Evolutionary conservation across 2,797 vertebrate species (phyloP).

Genomic region (Enteromius trimaculatus): DNA sequence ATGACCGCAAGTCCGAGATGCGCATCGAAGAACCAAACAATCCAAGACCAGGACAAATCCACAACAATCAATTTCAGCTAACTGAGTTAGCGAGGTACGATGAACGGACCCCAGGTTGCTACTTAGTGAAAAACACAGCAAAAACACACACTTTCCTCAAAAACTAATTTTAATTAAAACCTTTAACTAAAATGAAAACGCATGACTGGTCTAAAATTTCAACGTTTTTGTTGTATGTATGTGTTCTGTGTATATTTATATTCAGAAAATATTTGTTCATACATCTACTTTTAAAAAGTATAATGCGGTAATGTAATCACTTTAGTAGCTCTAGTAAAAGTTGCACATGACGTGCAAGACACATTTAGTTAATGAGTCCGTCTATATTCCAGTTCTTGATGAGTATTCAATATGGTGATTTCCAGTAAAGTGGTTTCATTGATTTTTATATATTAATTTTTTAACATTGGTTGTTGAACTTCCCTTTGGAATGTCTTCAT

Average conservation of each 20-base stretch:
- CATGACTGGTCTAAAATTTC: too few relatives aligned
- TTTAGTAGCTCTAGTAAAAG: not conserved
- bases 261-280: too few relatives aligned
- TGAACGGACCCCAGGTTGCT: not conserved
- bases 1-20: too few relatives aligned
- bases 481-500: constrained; percentile 1
- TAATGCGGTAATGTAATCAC: not conserved
- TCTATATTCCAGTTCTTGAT: not conserved
- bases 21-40: too few relatives aligned
- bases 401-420: not conserved
- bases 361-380: not conserved
- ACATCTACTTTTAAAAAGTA: not conserved
- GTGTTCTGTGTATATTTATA: too few relatives aligned
- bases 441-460: constrained; percentile 32
- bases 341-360: not conserved
- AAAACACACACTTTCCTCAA: too few relatives aligned
- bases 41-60: too few relatives aligned
- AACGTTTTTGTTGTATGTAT: too few relatives aligned
- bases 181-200: too few relatives aligned
- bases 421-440: not conserved
- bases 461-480: constrained; percentile 29
- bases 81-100: too few relatives aligned
- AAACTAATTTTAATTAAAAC: too few relatives aligned
- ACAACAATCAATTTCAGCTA: too few relatives aligned
- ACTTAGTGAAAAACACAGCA: not conserved